phyloP scores from a whole-genome alignment of 23 tunicate species.

The Corella eumyota region DNA sequence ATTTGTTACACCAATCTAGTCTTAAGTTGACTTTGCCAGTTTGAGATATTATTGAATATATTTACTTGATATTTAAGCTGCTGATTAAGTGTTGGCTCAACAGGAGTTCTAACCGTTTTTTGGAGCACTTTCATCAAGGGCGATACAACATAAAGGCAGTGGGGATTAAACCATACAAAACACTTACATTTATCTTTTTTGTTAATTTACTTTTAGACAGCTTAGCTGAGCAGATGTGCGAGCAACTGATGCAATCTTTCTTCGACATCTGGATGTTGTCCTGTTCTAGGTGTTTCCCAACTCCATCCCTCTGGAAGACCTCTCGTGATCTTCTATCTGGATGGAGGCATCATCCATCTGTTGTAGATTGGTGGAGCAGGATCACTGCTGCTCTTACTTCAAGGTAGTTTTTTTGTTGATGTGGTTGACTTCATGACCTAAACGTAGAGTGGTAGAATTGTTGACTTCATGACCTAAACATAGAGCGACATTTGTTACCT shows the following conservation, averaged over 20 bases:
- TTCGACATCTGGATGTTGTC: constrained; percentile 71
- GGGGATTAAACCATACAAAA: too few relatives aligned
- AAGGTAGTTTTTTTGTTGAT: constrained; percentile 20
- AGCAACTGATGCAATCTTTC: constrained; percentile 76
- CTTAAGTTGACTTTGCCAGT: too few relatives aligned
- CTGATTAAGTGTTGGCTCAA: too few relatives aligned
- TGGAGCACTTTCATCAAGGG: too few relatives aligned
- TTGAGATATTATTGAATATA: too few relatives aligned
- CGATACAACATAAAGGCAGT: too few relatives aligned
- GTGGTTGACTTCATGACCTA: too few relatives aligned
- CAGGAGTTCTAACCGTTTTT: too few relatives aligned
- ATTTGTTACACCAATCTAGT: too few relatives aligned
- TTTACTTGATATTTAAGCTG: too few relatives aligned
- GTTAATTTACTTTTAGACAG: constrained; percentile 29
- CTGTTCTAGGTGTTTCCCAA: constrained; percentile 58
- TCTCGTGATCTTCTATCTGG: constrained; percentile 22
- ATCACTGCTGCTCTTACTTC: constrained; percentile 69
- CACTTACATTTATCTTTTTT: too few relatives aligned
- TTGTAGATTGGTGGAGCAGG: constrained; percentile 90
- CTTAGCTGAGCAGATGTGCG: constrained; percentile 82
- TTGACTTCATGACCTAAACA: not conserved
- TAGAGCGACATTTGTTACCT: too few relatives aligned
- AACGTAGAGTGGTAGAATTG: not conserved
- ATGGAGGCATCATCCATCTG: constrained; percentile 94
- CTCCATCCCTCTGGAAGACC: constrained; percentile 93